Evolutionary conservation across 2,888 invertebrate species (phyloP).

Genomic region (Augochlorella aurata): DNA sequence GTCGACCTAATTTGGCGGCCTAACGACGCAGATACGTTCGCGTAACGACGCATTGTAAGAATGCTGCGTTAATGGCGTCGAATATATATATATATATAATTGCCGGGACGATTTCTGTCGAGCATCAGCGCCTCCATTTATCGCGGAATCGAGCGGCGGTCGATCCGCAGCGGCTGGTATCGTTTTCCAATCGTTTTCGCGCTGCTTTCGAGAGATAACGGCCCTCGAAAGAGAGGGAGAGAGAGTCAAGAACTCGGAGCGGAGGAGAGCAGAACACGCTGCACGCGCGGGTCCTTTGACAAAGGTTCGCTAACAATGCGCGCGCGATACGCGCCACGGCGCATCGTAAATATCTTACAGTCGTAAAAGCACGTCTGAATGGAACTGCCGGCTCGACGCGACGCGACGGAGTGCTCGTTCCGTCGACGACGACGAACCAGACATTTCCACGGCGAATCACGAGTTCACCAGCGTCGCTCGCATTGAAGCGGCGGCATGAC

Average conservation of each 20-base stretch:
- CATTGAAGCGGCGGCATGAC: conserved; percentile 14
- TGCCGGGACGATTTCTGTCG: neutral
- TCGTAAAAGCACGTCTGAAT: conserved; percentile 22
- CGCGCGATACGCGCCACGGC: conserved; percentile 11
- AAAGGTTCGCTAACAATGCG: conserved; percentile 27
- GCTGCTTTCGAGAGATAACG: conserved; percentile 25
- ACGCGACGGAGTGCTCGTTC: neutral
- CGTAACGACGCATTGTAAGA: conserved; percentile 25
- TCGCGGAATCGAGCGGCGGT: neutral
- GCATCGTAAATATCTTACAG: conserved; percentile 42
- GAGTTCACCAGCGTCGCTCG: conserved; percentile 2
- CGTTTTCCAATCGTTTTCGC: conserved; percentile 42
- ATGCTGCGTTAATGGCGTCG: conserved; percentile 1
- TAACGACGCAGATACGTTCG: conserved; percentile 11
- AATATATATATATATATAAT: conserved; percentile 2
- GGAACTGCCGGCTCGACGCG: neutral
- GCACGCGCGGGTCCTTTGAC: conserved; percentile 22
- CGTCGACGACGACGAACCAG: neutral
- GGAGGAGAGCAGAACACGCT: neutral
- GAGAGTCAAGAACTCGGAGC: too few species aligned
- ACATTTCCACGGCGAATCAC: conserved; percentile 33
- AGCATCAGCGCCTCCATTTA: conserved; percentile 7
- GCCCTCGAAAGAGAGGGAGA: too few species aligned
- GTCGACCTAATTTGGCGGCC: conserved; percentile 8
- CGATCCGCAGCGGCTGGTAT: conserved; percentile 17